A percentile compares a stretch with the other conserved stretches of the same genome.
phyloP scores from a whole-genome alignment of 1,140 invertebrate species.

The Atta colombica region DNA sequence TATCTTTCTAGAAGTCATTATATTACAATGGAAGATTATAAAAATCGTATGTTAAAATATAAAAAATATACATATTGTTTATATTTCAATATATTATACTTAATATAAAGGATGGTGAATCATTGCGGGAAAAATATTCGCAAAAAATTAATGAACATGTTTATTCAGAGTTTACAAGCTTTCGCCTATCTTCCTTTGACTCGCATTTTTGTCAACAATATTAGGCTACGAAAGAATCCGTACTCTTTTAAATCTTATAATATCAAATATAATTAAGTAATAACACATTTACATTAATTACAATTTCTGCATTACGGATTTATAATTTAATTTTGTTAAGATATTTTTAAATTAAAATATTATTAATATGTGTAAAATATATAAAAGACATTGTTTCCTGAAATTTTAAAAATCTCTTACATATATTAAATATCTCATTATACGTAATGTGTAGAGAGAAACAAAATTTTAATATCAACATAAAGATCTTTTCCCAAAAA shows the following conservation, averaged over 20 bases:
- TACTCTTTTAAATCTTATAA: too few species aligned
- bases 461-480: background rate
- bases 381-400: too few species aligned
- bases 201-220: too few species aligned
- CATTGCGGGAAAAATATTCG: too few species aligned
- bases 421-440: background rate
- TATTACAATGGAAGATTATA: background rate
- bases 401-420: too few species aligned
- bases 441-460: background rate
- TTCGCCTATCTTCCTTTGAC: too few species aligned
- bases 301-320: background rate
- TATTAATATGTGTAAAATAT: background rate
- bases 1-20: conserved; percentile 4
- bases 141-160: too few species aligned
- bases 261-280: background rate
- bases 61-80: background rate
- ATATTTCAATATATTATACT: background rate
- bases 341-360: conserved; percentile 7
- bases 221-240: too few species aligned
- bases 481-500: too few species aligned
- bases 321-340: background rate
- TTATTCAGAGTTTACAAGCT: too few species aligned
- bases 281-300: background rate
- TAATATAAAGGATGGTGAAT: too few species aligned
- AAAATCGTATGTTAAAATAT: background rate